Conservation (phyloP, 2,113 vertebrate species). For the Sinocyclocheilus maitianheensis region DNA sequence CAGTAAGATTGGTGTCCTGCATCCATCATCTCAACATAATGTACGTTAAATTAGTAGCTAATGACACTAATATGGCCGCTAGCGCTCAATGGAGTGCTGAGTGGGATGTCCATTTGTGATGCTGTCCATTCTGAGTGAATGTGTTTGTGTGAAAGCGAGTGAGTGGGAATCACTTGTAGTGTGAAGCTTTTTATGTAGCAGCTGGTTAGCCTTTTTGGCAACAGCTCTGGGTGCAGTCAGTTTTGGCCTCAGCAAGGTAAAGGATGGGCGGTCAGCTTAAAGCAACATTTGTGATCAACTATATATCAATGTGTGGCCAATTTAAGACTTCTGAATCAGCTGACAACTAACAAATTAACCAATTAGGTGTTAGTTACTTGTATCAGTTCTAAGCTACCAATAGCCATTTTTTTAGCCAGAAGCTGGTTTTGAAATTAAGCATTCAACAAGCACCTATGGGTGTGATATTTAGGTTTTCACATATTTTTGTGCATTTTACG, state of each 20-base stretch:
- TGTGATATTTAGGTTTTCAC: no score
- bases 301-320: neutral
- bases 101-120: constrained; percentile 35
- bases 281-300: neutral
- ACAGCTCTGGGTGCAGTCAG: neutral
- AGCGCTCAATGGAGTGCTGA: constrained; percentile 23
- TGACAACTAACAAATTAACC: neutral
- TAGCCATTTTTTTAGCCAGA: neutral
- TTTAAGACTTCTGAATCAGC: neutral
- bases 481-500: no score
- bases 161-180: neutral
- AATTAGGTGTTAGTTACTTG: neutral
- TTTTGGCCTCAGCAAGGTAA: neutral
- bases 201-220: neutral
- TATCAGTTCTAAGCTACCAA: neutral
- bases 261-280: neutral
- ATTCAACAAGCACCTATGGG: neutral
- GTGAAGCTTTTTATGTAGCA: neutral
- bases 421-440: neutral
- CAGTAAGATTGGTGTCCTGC: constrained; percentile 16
- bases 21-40: constrained; percentile 37
- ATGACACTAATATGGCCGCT: constrained; percentile 32
- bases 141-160: constrained; percentile 16
- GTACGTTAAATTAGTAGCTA: constrained; percentile 30
- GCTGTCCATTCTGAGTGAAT: constrained; percentile 15